Percentiles rank a stretch among this genome's conserved stretches.
Conservation (phyloP, 2,888 invertebrate species). For the Vandiemenella viatica region DNA sequence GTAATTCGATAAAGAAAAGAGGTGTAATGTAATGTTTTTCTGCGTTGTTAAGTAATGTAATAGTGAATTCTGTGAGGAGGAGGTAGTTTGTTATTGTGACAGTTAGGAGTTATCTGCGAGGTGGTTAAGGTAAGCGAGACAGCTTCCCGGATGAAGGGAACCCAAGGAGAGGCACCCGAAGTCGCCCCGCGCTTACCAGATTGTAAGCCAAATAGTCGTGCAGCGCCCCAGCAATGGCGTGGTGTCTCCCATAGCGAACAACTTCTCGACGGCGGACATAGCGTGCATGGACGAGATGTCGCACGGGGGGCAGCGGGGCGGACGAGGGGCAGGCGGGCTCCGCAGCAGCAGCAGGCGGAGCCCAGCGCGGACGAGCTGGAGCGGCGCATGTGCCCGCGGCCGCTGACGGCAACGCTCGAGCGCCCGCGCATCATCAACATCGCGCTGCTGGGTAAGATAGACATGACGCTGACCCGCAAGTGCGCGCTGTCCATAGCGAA, state of each 20-base stretch:
- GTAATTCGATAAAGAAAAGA: too few species aligned
- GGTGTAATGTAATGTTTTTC: too few species aligned
- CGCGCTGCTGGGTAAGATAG: constrained; percentile 34
- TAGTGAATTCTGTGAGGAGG: too few species aligned
- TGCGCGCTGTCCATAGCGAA: constrained; percentile 30
- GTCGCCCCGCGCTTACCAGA: background rate
- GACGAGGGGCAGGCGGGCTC: background rate
- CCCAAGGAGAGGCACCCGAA: background rate
- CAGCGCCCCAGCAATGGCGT: background rate
- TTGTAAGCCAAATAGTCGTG: background rate
- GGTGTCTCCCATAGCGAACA: background rate
- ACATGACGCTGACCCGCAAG: constrained; percentile 40
- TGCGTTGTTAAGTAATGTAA: too few species aligned
- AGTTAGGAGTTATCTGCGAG: too few species aligned
- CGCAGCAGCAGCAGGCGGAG: background rate
- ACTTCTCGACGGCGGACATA: background rate
- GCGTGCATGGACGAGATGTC: background rate
- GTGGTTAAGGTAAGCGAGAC: too few species aligned
- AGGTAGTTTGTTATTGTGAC: too few species aligned
- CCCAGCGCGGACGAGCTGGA: background rate
- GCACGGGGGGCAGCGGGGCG: background rate
- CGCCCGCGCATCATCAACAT: constrained; percentile 38
- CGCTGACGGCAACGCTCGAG: constrained; percentile 40
- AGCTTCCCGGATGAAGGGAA: background rate
- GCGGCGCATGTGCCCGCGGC: constrained; percentile 22